A percentile compares a stretch with the other conserved stretches of the same genome.
Evolutionary conservation across 2,797 vertebrate species (phyloP).

Genomic region (Basileuterus tristriatus): DNA sequence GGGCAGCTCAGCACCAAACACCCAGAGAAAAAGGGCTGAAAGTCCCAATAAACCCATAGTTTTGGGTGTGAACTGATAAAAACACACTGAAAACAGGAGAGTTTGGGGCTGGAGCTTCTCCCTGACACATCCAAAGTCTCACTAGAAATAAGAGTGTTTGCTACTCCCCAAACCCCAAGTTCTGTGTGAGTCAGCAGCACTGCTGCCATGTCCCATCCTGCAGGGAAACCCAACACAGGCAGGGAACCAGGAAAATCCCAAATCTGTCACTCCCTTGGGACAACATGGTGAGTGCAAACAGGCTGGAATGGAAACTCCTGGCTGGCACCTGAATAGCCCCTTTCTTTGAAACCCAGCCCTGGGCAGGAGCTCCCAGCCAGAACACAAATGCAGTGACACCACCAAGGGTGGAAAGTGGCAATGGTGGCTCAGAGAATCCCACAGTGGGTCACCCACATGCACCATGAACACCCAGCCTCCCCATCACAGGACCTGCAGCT

Average conservation of each 20-base stretch:
- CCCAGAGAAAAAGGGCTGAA: neutral
- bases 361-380: neutral
- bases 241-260: neutral
- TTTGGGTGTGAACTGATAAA: neutral
- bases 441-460: neutral
- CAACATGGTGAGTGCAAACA: rapidly evolving
- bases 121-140: neutral
- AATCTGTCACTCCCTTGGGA: neutral
- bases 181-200: neutral
- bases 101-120: neutral
- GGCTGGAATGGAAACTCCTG: neutral
- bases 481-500: neutral
- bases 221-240: neutral
- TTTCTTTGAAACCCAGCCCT: neutral
- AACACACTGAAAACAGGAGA: neutral
- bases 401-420: neutral
- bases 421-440: neutral
- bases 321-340: neutral
- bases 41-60: neutral
- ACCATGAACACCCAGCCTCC: neutral
- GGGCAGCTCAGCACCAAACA: neutral
- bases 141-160: neutral
- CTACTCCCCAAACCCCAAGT: neutral
- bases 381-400: neutral
- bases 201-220: rapidly evolving